These are phyloP conservation scores for Leucophenga varia DNA, from an alignment of 1,140 invertebrate species.

Conservation along the genomic window DNA sequence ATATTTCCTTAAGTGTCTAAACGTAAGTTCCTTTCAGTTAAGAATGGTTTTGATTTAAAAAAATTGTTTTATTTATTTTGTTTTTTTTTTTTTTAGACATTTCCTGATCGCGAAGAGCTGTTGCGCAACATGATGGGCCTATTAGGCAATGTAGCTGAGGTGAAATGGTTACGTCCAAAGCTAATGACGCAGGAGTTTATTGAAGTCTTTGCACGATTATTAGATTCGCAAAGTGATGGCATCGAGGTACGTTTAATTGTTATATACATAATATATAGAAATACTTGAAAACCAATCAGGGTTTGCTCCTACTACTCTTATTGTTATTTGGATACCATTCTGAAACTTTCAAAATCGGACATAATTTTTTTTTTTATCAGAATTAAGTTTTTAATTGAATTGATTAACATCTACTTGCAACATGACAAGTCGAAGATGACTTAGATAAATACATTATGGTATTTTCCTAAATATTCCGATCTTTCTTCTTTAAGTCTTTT, in stretches of 20 bases:
- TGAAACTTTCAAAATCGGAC: too few relatives aligned
- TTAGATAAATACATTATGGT: too few relatives aligned
- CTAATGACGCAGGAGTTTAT: conserved; percentile 87
- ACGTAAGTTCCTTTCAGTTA: conserved; percentile 62
- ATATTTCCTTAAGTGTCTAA: conserved; percentile 81
- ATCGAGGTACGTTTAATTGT: conserved; percentile 74
- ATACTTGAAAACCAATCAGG: conserved; percentile 6
- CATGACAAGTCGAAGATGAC: too few relatives aligned
- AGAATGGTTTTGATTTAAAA: not conserved
- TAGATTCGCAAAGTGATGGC: conserved; percentile 85
- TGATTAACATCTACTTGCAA: too few relatives aligned
- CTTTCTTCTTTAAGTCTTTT: too few relatives aligned
- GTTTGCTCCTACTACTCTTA: too few relatives aligned
- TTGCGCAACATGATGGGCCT: conserved; percentile 96
- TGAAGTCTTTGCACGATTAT: conserved; percentile 79
- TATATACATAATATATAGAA: conserved; percentile 13
- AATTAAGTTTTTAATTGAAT: too few relatives aligned
- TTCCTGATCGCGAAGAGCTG: conserved; percentile 84
- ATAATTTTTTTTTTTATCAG: too few relatives aligned
- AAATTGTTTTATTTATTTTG: not conserved
- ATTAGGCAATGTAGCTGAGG: conserved; percentile 95
- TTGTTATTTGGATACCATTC: too few relatives aligned
- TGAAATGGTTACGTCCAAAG: conserved; percentile 75
- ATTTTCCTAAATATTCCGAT: too few relatives aligned
- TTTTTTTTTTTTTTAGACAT: conserved; percentile 63